A percentile compares a stretch with the other conserved stretches of the same genome.
Conservation (phyloP, 2,797 vertebrate genomes). For the Anisognathus igniventris region DNA sequence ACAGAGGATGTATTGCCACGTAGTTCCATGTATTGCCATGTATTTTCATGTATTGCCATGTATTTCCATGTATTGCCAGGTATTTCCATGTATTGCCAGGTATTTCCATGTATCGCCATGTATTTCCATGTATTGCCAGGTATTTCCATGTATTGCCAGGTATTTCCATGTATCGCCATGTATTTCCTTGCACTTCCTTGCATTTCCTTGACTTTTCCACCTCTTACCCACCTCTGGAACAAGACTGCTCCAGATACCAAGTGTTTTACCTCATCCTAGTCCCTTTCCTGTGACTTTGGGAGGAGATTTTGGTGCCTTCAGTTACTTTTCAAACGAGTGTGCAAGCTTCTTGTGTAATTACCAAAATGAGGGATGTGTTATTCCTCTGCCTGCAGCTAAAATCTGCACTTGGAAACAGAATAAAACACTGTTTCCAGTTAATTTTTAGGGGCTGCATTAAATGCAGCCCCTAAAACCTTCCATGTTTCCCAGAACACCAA, state of each 20-base stretch:
- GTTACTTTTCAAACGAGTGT: background rate
- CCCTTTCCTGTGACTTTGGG: background rate
- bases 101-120: background rate
- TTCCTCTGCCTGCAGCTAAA: background rate
- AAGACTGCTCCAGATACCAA: background rate
- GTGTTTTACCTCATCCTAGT: background rate
- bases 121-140: background rate
- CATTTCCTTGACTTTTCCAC: background rate
- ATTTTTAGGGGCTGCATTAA: background rate
- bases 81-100: too few relatives aligned
- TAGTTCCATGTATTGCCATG: too few relatives aligned
- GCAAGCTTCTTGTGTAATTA: background rate
- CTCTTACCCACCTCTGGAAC: background rate
- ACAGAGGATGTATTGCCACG: background rate
- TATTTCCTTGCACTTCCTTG: background rate
- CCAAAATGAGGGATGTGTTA: background rate
- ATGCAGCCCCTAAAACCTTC: background rate
- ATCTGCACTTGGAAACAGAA: background rate
- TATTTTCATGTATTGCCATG: too few relatives aligned
- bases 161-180: background rate
- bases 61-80: too few relatives aligned
- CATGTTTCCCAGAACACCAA: background rate
- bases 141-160: background rate
- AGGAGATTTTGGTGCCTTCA: background rate
- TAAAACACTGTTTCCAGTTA: background rate